A percentile compares a stretch with the other conserved stretches of the same genome.
These are phyloP conservation scores for Drosophila aff. DNA, from an alignment of 1,140 invertebrate genomes.

Conservation along the genomic window DNA sequence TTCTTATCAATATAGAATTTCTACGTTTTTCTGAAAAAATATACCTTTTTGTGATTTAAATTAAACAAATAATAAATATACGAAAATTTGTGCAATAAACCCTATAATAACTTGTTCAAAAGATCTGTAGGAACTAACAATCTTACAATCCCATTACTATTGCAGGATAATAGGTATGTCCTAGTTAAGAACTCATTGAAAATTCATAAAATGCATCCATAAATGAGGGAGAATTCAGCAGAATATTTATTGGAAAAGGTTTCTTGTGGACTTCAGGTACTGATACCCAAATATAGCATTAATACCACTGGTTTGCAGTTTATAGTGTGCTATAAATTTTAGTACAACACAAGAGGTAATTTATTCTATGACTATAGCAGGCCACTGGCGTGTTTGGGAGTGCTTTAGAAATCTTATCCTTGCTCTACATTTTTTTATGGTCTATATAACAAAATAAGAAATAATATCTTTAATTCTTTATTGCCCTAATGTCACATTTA, in stretches of 20 bases:
- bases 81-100: background rate
- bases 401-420: too few species aligned
- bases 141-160: background rate
- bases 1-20: too few species aligned
- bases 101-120: background rate
- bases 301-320: too few species aligned
- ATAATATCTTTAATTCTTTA: background rate
- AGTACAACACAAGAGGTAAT: too few species aligned
- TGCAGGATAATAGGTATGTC: background rate
- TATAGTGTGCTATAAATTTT: too few species aligned
- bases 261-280: too few species aligned
- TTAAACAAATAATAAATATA: background rate
- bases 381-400: too few species aligned
- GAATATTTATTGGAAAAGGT: too few species aligned
- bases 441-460: background rate
- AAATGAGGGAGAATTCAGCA: too few species aligned
- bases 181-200: background rate
- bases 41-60: background rate
- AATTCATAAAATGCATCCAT: background rate
- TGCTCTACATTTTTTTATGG: background rate
- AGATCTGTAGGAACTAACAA: background rate
- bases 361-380: too few species aligned
- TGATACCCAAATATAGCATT: too few species aligned
- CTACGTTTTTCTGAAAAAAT: background rate
- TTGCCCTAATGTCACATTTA: background rate